These are phyloP conservation scores for Mus minutoides DNA, from an alignment of 2,797 vertebrate genomes.

Conservation along the genomic window DNA sequence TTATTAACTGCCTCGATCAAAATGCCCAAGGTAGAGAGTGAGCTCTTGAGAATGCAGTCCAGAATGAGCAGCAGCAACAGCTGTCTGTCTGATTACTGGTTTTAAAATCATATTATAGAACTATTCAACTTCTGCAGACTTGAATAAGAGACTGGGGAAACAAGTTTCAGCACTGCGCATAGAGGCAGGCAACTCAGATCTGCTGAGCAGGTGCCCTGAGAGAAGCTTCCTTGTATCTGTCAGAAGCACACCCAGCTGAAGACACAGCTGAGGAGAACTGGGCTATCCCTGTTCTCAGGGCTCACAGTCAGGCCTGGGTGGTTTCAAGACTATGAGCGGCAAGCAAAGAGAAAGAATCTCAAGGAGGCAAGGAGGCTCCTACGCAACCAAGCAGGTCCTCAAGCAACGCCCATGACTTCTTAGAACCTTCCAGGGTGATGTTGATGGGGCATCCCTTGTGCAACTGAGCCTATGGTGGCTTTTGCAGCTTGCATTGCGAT, in stretches of 20 bases:
- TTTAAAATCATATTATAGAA: background rate
- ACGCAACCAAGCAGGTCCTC: background rate
- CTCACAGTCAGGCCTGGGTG: background rate
- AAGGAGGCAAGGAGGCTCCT: background rate
- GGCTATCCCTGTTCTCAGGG: background rate
- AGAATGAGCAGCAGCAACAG: background rate
- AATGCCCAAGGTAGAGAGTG: background rate
- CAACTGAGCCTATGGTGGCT: background rate
- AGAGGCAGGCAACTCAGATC: background rate
- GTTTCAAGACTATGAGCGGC: background rate
- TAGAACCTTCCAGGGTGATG: background rate
- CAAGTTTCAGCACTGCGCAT: background rate
- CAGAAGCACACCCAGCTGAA: background rate
- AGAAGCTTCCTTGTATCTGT: background rate
- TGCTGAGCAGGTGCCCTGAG: background rate
- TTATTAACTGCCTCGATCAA: background rate
- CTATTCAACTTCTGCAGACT: background rate
- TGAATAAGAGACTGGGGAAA: background rate
- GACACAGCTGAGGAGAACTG: background rate
- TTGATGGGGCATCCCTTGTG: background rate
- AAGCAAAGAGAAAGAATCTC: background rate
- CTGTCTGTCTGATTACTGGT: background rate
- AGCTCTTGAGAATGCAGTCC: background rate
- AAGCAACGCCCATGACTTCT: background rate
- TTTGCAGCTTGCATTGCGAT: background rate